phyloP scores from a whole-genome alignment of 2,113 vertebrate genomes.

The Heterocephalus glaber region DNA sequence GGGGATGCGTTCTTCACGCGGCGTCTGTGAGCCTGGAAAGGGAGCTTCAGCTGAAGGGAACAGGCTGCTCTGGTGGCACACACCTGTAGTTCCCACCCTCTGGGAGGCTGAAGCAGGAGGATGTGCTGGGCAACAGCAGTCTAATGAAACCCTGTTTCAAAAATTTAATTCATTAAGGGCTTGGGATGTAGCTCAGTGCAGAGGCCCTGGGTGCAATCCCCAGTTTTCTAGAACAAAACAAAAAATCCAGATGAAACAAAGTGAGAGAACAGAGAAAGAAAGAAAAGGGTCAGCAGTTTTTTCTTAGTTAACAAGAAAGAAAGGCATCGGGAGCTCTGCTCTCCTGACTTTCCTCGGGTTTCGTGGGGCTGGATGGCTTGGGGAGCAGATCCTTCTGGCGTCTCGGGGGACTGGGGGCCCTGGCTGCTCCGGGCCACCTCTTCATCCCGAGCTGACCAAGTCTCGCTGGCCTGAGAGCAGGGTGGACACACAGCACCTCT shows the following conservation, averaged over 20 bases:
- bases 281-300: neutral
- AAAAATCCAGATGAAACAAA: neutral
- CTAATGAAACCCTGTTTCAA: neutral
- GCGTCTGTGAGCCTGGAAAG: neutral
- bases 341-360: neutral
- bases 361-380: neutral
- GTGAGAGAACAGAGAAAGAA: neutral
- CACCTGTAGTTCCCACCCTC: neutral
- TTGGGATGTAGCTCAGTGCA: neutral
- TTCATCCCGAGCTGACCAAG: too few relatives aligned
- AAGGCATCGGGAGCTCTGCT: neutral
- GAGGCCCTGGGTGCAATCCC: neutral
- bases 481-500: accelerated
- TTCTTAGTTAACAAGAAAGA: neutral
- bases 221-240: too few relatives aligned
- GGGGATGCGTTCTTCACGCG: neutral
- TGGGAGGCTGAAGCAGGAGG: neutral
- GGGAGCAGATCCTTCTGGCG: neutral
- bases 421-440: neutral
- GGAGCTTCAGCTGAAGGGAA: neutral
- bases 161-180: neutral
- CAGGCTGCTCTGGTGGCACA: neutral
- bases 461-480: neutral
- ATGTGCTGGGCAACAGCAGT: neutral
- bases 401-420: neutral